phyloP scores from a whole-genome alignment of 2,888 invertebrate species.

The Drosophila dives region DNA sequence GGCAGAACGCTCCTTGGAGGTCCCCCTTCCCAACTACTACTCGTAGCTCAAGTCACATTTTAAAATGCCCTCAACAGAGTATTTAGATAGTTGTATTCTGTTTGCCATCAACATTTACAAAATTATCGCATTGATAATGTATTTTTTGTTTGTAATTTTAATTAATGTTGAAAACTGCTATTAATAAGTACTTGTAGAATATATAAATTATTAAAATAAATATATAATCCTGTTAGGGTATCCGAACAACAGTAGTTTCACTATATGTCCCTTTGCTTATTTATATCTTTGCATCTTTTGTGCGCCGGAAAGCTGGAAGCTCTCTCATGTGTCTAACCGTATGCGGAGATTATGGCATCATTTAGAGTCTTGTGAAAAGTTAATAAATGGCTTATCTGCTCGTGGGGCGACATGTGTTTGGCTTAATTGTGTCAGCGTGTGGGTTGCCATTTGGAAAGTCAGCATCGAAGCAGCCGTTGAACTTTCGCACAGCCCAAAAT shows the following conservation, averaged over 20 bases:
- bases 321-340: slow-evolving; percentile 78
- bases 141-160: not conserved
- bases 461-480: slow-evolving; percentile 46
- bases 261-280: slow-evolving; percentile 61
- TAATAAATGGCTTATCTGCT: slow-evolving; percentile 81
- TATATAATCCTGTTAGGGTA: slow-evolving; percentile 12
- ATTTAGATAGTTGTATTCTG: not conserved
- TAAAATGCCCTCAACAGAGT: slow-evolving; percentile 3
- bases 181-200: not conserved
- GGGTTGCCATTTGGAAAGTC: slow-evolving; percentile 74
- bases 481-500: slow-evolving; percentile 76
- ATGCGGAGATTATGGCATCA: slow-evolving; percentile 82
- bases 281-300: slow-evolving; percentile 57
- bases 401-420: slow-evolving; percentile 77
- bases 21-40: slow-evolving; percentile 55
- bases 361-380: slow-evolving; percentile 79
- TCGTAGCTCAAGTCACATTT: slow-evolving; percentile 44
- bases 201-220: not conserved
- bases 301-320: slow-evolving; percentile 32
- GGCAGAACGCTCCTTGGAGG: slow-evolving; percentile 79
- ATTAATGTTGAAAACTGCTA: no score
- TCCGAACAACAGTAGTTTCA: slow-evolving; percentile 3
- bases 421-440: slow-evolving; percentile 82
- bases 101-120: not conserved
- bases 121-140: not conserved